A percentile compares a stretch with the other conserved stretches of the same genome.
Evolutionary conservation across 1,140 invertebrate genomes (phyloP).

Genomic region (Hormaphis cornu): DNA sequence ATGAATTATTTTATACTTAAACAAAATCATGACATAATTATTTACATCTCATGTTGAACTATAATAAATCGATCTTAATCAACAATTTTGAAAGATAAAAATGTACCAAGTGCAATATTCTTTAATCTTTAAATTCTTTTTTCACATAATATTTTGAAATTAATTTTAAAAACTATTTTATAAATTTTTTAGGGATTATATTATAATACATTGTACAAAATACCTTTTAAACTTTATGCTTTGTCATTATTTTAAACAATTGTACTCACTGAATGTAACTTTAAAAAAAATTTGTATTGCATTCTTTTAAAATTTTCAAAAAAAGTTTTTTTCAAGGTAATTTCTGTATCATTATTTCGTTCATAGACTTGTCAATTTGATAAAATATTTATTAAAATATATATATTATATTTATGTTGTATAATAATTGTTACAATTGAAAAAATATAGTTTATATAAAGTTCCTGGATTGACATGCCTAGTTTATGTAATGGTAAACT

Average conservation of each 20-base stretch:
- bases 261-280: background rate
- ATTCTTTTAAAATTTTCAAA: background rate
- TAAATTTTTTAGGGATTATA: too few relatives aligned
- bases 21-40: background rate
- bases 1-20: background rate
- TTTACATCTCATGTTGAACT: background rate
- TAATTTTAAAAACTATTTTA: background rate
- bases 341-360: background rate
- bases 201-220: background rate
- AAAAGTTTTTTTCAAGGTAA: background rate
- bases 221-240: background rate
- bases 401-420: background rate
- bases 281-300: background rate
- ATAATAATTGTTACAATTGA: conserved; percentile 2
- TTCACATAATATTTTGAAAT: background rate
- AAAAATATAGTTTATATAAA: conserved; percentile 13
- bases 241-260: background rate
- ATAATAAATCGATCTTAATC: background rate
- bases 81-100: background rate
- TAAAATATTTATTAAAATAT: background rate
- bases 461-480: conserved; percentile 6
- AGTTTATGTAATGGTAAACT: background rate
- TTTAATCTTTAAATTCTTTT: background rate
- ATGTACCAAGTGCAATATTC: background rate
- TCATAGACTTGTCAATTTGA: background rate